phyloP scores from a whole-genome alignment of 2,797 vertebrate species.

The Calcarius lapponicus region DNA sequence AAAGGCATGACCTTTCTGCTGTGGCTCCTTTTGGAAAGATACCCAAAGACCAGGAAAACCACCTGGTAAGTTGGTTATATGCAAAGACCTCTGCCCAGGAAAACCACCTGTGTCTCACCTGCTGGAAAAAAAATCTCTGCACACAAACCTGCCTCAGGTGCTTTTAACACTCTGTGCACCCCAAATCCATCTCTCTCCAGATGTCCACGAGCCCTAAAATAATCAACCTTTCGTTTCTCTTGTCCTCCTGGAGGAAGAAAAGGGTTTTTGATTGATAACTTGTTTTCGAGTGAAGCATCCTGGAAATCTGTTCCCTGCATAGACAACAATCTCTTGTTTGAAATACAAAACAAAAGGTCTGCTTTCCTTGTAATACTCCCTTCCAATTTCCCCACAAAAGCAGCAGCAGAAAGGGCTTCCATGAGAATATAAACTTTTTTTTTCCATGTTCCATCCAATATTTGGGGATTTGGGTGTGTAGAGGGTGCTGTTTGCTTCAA shows the following conservation, averaged over 20 bases:
- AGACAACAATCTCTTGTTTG: not conserved
- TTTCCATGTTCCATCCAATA: fast-evolving
- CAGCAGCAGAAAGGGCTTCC: not conserved
- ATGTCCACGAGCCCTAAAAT: not conserved
- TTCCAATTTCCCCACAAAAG: not conserved
- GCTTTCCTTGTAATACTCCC: not conserved
- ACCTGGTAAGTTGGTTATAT: not conserved
- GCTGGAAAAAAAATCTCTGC: not conserved
- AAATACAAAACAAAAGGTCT: not conserved
- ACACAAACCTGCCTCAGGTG: not conserved
- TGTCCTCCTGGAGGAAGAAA: not conserved
- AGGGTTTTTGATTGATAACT: not conserved
- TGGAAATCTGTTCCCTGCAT: not conserved
- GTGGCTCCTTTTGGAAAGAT: not conserved
- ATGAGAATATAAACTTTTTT: not conserved
- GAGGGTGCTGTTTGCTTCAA: not conserved
- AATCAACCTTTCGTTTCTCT: not conserved
- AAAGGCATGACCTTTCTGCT: not conserved
- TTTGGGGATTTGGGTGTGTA: not conserved
- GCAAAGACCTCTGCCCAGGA: not conserved
- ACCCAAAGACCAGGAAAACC: not conserved
- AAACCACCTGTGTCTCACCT: not conserved
- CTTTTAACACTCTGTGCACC: not conserved
- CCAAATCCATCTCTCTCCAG: not conserved
- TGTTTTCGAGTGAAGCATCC: not conserved